Evolutionary conservation across 1,140 invertebrate genomes (phyloP).

Genomic region (Nephotettix cincticeps): DNA sequence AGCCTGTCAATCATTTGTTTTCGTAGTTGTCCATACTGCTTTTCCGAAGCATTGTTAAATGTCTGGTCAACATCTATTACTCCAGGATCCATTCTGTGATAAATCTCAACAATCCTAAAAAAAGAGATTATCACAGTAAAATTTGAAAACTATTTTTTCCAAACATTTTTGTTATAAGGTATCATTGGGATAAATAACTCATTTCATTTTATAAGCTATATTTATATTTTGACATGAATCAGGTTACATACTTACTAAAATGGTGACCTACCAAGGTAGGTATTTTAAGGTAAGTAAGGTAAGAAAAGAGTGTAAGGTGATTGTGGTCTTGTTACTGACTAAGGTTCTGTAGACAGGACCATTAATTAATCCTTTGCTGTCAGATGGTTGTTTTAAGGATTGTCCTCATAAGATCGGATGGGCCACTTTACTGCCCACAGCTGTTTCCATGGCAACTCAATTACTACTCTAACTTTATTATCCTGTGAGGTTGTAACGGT

Average conservation of each 20-base stretch:
- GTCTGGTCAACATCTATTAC: background rate
- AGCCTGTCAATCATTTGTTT: background rate
- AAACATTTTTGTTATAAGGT: no score
- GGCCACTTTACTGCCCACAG: no score
- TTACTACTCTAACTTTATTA: no score
- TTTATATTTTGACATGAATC: background rate
- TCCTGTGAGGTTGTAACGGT: no score
- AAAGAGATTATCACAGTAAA: background rate
- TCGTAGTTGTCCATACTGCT: background rate
- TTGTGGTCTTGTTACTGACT: no score
- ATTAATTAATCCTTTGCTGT: no score
- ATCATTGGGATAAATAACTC: no score
- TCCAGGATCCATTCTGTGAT: background rate
- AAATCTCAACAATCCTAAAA: constrained; percentile 1
- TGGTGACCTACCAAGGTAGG: no score
- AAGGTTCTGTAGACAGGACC: background rate
- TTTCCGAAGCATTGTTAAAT: background rate
- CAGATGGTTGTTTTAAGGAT: no score
- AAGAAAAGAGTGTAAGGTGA: no score
- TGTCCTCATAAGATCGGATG: no score
- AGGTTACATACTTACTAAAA: background rate
- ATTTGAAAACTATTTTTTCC: background rate
- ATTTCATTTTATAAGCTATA: background rate
- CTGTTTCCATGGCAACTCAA: no score
- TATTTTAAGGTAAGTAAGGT: background rate